These are phyloP conservation scores for Trinectes maculatus DNA, from an alignment of 2,113 vertebrate genomes.

Conservation along the genomic window DNA sequence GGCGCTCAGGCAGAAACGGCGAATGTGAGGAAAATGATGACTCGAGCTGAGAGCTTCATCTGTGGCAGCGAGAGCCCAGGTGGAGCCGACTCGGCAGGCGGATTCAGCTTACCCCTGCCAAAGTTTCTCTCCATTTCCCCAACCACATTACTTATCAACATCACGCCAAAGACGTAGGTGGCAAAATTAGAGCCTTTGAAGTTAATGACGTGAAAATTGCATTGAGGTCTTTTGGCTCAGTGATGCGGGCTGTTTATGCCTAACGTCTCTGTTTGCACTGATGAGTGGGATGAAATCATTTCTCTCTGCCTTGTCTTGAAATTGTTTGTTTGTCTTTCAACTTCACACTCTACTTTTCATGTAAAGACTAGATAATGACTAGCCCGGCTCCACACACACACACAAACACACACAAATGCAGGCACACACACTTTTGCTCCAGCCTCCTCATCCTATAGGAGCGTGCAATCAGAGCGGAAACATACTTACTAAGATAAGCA, in stretches of 20 bases:
- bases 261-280: constrained; percentile 39
- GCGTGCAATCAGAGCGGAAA: constrained; percentile 23
- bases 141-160: constrained; percentile 30
- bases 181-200: constrained; percentile 58
- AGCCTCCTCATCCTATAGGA: not conserved
- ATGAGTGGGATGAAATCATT: constrained; percentile 32
- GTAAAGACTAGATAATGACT: not conserved
- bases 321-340: constrained; percentile 24
- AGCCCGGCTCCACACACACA: not conserved
- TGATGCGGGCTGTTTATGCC: constrained; percentile 43
- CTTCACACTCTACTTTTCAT: not conserved
- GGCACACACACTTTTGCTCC: not conserved
- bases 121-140: constrained; percentile 61
- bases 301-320: constrained; percentile 21
- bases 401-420: not conserved
- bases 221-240: constrained; percentile 26
- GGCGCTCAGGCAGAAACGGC: constrained; percentile 28
- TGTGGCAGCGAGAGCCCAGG: constrained; percentile 26
- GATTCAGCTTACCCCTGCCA: constrained; percentile 36
- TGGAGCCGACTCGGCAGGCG: constrained; percentile 2
- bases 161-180: constrained; percentile 43
- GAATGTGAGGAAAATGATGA: constrained; percentile 29
- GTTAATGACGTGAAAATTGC: constrained; percentile 72
- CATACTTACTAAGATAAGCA: constrained; percentile 91
- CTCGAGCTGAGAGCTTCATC: constrained; percentile 16